phyloP scores from a whole-genome alignment of 1,140 invertebrate species.

The Drosophila paulistorum region DNA sequence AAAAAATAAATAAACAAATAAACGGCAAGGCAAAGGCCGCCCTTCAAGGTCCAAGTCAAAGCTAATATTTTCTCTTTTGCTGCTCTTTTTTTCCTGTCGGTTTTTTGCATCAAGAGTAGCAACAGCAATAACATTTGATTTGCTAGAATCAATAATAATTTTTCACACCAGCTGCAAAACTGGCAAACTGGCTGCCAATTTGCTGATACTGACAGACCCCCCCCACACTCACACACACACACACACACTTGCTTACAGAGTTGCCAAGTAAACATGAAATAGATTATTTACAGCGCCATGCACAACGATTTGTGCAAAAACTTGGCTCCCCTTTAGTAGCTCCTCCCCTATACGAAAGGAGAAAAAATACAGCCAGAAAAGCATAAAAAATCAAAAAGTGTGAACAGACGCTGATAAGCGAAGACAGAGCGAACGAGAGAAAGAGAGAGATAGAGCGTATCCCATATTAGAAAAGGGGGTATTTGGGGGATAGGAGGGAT shows the following conservation, averaged over 20 bases:
- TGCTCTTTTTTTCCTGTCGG: no score
- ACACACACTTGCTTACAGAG: conserved; percentile 35
- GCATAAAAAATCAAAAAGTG: conserved; percentile 38
- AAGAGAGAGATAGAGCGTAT: neutral
- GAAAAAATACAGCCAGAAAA: neutral
- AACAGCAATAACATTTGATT: conserved; percentile 48
- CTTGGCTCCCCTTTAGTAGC: conserved; percentile 21
- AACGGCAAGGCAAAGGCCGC: neutral
- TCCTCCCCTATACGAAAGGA: neutral
- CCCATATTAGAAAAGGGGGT: no score
- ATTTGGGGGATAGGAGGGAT: neutral
- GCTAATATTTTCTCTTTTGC: neutral
- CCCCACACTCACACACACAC: neutral
- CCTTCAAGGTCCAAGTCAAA: neutral
- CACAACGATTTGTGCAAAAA: conserved; percentile 67
- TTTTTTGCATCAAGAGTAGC: neutral
- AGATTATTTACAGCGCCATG: conserved; percentile 76
- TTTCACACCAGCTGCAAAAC: conserved; percentile 42
- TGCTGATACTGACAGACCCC: conserved; percentile 30
- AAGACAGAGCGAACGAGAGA: neutral
- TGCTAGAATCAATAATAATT: conserved; percentile 53
- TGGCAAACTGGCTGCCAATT: conserved; percentile 13
- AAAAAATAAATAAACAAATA: no score
- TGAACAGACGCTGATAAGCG: conserved; percentile 58
- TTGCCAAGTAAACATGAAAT: conserved; percentile 66